These are phyloP conservation scores for Nesogale talazaci DNA, from an alignment of 2,113 vertebrate genomes.

Conservation along the genomic window DNA sequence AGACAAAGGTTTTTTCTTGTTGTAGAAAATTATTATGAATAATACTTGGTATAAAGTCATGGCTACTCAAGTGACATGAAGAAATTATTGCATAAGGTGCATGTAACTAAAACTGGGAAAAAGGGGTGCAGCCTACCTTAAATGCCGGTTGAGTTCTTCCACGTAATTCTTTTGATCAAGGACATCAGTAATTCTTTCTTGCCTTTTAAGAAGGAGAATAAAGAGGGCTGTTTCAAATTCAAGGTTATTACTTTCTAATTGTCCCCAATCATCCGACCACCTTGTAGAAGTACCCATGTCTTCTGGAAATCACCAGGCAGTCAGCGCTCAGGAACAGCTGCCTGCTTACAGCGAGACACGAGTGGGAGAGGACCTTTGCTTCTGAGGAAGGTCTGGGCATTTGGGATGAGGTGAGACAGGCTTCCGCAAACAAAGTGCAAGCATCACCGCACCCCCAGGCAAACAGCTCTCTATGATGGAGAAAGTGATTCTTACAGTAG, in stretches of 20 bases:
- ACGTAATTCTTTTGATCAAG: slow-evolving; percentile 99
- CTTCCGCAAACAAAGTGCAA: rapidly evolving
- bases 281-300: neutral
- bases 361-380: neutral
- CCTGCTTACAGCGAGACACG: neutral
- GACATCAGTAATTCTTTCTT: slow-evolving; percentile 94
- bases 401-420: neutral
- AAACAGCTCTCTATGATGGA: neutral
- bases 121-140: slow-evolving; percentile 87
- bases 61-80: neutral
- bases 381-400: neutral
- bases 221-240: neutral
- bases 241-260: neutral
- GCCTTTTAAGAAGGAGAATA: slow-evolving; percentile 83
- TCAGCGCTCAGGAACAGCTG: neutral
- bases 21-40: slow-evolving; percentile 1
- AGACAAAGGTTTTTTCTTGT: neutral
- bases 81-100: neutral
- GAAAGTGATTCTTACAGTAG: neutral
- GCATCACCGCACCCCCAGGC: neutral
- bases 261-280: neutral
- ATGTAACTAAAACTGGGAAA: neutral
- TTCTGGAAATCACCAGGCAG: neutral
- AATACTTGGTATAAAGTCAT: neutral
- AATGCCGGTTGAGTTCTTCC: slow-evolving; percentile 96